Conservation (phyloP, 2,888 invertebrate genomes). For the Dynastes grantii region DNA sequence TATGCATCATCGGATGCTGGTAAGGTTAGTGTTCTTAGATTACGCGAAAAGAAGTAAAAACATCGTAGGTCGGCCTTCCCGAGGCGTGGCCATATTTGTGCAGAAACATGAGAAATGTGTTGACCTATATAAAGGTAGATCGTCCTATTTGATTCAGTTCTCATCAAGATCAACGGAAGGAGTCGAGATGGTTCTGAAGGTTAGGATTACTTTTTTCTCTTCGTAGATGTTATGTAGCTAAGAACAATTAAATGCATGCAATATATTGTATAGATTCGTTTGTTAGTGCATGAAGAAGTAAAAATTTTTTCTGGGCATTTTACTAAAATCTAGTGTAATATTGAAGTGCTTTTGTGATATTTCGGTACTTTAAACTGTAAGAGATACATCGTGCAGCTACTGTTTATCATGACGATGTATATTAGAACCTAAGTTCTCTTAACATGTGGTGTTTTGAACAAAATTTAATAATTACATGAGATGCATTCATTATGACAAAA, state of each 20-base stretch:
- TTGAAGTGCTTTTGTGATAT: background rate
- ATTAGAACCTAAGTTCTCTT: too few relatives aligned
- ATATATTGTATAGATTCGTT: too few relatives aligned
- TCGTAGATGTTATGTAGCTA: background rate
- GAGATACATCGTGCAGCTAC: too few relatives aligned
- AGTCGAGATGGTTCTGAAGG: constrained; percentile 55
- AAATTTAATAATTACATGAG: too few relatives aligned
- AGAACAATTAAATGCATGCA: too few relatives aligned
- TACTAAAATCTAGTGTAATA: too few relatives aligned
- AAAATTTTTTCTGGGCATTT: background rate
- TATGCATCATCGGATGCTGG: constrained; percentile 24
- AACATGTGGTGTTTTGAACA: too few relatives aligned
- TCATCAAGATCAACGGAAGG: constrained; percentile 44
- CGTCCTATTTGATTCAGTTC: constrained; percentile 40
- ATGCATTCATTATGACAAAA: too few relatives aligned
- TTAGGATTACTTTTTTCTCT: constrained; percentile 43
- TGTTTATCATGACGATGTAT: too few relatives aligned
- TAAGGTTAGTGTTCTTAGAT: constrained; percentile 40
- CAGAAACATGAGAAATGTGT: constrained; percentile 51
- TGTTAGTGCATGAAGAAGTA: background rate
- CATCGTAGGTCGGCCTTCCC: constrained; percentile 56
- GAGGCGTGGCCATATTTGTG: constrained; percentile 55
- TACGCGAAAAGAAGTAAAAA: constrained; percentile 51
- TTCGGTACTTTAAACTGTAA: background rate
- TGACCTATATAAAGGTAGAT: constrained; percentile 58